Percentiles rank a stretch among this genome's conserved stretches.
These are phyloP conservation scores for Habroteleia sp. DNA, from an alignment of 2,888 invertebrate species.

Conservation along the genomic window DNA sequence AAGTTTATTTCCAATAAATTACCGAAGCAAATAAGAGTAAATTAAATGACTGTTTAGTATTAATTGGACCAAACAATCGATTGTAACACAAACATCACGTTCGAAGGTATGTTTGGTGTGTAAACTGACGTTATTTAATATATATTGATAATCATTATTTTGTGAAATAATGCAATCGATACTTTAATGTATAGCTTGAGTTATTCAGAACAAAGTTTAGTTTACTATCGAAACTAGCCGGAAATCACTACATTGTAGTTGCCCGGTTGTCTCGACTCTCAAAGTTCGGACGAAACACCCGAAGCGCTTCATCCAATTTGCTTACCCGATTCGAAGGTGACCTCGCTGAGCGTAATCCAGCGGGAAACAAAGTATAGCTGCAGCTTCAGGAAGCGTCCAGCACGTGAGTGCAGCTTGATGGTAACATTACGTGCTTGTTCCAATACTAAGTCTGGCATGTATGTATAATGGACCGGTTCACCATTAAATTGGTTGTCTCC, in stretches of 20 bases:
- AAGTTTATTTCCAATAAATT: too few relatives aligned
- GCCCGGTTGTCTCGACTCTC: constrained; percentile 44
- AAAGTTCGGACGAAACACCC: constrained; percentile 55
- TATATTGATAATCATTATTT: constrained; percentile 32
- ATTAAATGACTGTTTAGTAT: too few relatives aligned
- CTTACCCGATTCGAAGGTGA: constrained; percentile 90
- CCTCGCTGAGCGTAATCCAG: constrained; percentile 94
- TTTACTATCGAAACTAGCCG: constrained; percentile 54
- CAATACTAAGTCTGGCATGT: constrained; percentile 88
- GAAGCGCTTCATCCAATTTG: constrained; percentile 60
- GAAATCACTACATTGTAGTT: constrained; percentile 49
- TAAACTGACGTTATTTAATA: constrained; percentile 18
- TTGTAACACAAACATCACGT: constrained; percentile 16
- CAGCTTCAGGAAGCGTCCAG: constrained; percentile 88
- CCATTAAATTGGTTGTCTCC: constrained; percentile 87
- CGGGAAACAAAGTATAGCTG: constrained; percentile 90
- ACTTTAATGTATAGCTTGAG: constrained; percentile 39
- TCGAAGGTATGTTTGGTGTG: background rate
- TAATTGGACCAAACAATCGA: background rate
- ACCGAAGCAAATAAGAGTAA: too few relatives aligned
- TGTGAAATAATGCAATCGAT: constrained; percentile 40
- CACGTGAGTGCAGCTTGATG: constrained; percentile 88
- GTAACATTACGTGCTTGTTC: constrained; percentile 91
- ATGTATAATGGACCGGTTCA: constrained; percentile 88
- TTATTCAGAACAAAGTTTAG: constrained; percentile 47